These are phyloP conservation scores for Schizopygopsis malacanthus DNA, from an alignment of 2,797 vertebrate species.

Conservation along the genomic window DNA sequence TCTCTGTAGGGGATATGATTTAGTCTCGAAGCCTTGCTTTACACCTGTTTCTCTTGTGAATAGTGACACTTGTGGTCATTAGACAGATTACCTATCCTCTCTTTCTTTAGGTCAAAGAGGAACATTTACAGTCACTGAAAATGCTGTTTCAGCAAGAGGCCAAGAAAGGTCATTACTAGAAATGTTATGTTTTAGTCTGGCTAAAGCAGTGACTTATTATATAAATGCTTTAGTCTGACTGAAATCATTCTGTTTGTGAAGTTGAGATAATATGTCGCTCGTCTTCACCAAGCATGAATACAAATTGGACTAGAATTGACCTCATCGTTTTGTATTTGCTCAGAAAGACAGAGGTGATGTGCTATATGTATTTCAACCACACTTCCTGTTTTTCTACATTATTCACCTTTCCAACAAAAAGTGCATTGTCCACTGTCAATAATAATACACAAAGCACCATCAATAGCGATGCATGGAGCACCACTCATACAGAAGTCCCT, in stretches of 20 bases:
- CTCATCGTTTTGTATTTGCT: neutral
- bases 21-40: neutral
- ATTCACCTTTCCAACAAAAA: neutral
- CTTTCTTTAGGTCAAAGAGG: conserved; percentile 18
- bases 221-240: neutral
- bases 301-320: neutral
- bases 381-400: neutral
- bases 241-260: neutral
- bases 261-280: neutral
- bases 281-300: neutral
- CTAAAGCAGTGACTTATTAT: neutral
- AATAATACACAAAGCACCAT: neutral
- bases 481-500: neutral
- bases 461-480: neutral
- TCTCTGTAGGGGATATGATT: neutral
- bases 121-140: conserved; percentile 20
- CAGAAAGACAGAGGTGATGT: neutral
- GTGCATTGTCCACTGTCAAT: neutral
- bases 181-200: neutral
- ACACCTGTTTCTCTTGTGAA: neutral
- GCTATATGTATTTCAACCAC: neutral
- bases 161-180: neutral
- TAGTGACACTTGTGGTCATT: neutral
- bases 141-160: neutral
- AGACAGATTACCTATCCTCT: conserved; percentile 1